Conservation (phyloP, 2,113 vertebrate genomes). For the Crotalus tigris region DNA sequence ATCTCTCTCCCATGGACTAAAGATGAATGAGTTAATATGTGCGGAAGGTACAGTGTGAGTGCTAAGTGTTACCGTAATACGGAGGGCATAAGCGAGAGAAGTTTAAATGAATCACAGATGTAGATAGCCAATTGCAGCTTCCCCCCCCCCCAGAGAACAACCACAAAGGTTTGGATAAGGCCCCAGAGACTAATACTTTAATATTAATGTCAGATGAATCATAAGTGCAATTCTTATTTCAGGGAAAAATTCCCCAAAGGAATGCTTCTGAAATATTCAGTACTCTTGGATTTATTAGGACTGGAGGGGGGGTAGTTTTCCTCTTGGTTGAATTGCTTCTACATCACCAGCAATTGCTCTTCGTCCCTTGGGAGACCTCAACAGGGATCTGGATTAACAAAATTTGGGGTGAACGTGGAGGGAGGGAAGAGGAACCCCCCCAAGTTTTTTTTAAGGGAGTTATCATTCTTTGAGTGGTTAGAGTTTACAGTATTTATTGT, state of each 20-base stretch:
- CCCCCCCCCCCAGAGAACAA: neutral
- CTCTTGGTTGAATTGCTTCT: neutral
- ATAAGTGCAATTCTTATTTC: accelerated
- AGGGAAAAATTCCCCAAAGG: neutral
- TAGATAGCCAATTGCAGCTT: neutral
- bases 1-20: neutral
- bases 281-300: neutral
- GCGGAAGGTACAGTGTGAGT: neutral
- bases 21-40: neutral
- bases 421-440: neutral
- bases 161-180: neutral
- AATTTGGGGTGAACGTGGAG: neutral
- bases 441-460: neutral
- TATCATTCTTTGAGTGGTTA: neutral
- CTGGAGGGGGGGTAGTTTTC: neutral
- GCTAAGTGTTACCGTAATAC: neutral
- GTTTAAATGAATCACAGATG: neutral
- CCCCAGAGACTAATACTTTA: neutral
- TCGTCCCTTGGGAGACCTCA: neutral
- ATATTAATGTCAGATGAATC: neutral
- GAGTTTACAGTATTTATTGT: neutral
- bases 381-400: neutral
- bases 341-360: too few relatives aligned
- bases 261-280: neutral
- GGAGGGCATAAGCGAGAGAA: neutral